A percentile compares a stretch with the other conserved stretches of the same genome.
phyloP scores from a whole-genome alignment of 2,888 invertebrate species.

The Lycocerus yunnanus region DNA sequence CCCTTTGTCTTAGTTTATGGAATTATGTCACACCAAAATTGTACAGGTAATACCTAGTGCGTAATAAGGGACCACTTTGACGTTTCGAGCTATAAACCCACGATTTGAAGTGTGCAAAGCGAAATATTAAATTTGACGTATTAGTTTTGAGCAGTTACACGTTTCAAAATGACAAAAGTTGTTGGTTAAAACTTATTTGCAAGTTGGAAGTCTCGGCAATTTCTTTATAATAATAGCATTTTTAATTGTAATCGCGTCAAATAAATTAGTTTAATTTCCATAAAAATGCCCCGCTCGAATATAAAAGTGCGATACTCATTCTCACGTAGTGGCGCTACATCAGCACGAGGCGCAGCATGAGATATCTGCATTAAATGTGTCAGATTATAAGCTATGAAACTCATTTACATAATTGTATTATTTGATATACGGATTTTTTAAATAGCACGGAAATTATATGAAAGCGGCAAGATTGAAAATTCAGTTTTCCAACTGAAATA shows the following conservation, averaged over 20 bases:
- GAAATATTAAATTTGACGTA: conserved; percentile 28
- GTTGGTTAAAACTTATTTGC: conserved; percentile 1
- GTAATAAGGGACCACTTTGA: conserved; percentile 24
- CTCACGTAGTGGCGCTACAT: conserved; percentile 44
- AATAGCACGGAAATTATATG: conserved; percentile 34
- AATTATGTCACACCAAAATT: conserved; percentile 28
- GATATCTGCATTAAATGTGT: conserved; percentile 50
- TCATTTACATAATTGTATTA: conserved; percentile 46
- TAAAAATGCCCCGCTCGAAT: conserved; percentile 42
- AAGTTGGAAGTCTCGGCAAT: conserved; percentile 12
- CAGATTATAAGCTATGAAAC: conserved; percentile 50
- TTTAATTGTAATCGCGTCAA: conserved; percentile 43
- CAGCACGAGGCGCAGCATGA: conserved; percentile 36
- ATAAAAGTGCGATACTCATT: conserved; percentile 39
- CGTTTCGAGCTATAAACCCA: conserved; percentile 30
- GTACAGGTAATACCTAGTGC: conserved; percentile 24
- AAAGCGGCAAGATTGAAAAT: conserved; percentile 16
- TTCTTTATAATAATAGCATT: conserved; percentile 33
- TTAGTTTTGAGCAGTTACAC: neutral
- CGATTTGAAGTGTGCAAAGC: conserved; percentile 17
- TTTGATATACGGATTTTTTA: conserved; percentile 38
- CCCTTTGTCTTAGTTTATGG: conserved; percentile 26
- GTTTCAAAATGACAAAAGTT: neutral
- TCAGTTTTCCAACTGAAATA: conserved; percentile 32
- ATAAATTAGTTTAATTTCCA: conserved; percentile 48